Evolutionary conservation across 2,113 vertebrate genomes (phyloP).

Genomic region (Butastur rufipennis): DNA sequence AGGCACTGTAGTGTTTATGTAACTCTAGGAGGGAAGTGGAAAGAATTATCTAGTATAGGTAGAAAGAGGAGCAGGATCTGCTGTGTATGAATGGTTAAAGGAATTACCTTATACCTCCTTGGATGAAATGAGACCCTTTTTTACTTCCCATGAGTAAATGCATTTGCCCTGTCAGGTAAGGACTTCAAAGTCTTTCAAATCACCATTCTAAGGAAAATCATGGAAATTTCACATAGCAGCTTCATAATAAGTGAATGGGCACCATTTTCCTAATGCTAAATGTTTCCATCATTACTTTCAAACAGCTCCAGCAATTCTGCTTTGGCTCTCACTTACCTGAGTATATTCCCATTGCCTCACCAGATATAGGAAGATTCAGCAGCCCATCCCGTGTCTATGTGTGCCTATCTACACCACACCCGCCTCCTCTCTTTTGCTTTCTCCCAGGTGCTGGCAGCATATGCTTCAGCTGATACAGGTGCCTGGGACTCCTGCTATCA

Average conservation of each 20-base stretch:
- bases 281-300: background rate
- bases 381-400: rapidly evolving
- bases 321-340: background rate
- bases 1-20: background rate
- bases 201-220: background rate
- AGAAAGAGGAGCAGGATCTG: background rate
- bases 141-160: background rate
- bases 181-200: background rate
- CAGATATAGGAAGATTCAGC: background rate
- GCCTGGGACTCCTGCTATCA: background rate
- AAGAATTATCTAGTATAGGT: background rate
- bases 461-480: background rate
- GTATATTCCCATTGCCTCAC: background rate
- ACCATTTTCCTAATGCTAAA: background rate
- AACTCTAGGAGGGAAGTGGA: background rate
- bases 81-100: background rate
- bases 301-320: background rate
- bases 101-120: background rate
- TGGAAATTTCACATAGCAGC: background rate
- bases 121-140: background rate
- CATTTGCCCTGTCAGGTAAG: background rate
- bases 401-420: background rate
- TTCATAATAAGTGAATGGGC: background rate
- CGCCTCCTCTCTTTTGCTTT: background rate
- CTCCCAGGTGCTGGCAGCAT: background rate